Base-by-base conservation (phyloP, 1,140 invertebrate species). In the Eumeta japonica region DNA sequence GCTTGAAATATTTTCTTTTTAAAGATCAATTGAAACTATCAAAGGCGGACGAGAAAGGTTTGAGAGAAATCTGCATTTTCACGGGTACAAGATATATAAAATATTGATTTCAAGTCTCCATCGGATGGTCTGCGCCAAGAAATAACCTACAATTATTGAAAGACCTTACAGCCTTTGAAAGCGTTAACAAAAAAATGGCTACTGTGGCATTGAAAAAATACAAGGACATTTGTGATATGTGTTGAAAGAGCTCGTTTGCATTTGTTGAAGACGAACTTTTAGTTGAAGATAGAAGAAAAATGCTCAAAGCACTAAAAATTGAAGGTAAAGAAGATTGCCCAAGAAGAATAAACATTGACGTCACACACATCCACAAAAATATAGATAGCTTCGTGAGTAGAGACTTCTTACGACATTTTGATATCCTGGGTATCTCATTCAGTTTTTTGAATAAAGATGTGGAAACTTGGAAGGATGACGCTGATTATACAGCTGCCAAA, bases 1-100 rank as follows among this genome's bases (percentile, higher is more conserved):
- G 28, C 11, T 48, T 72, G 11, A 73, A 73, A 52, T n/a, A 50
- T 71, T 15, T 70, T 41, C 24, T 20, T 64, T 28, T 60, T 70
- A 39, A 27, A 41, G 35, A 50, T n/a, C 36, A 56, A 37, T 64
- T 65, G 38, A 35, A 40, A 11, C 32, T 64, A 15, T 46, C 43
- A 16, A 35, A 41, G 30, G 37, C 34, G 37, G 55, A 70, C 44
- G 27, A 46, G 28, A 49, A 48, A 11, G 46, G 28, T 4, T 20
- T 64, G 20, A 38, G 18, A 17, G 50, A 54, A 34, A 46, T 63
- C 15, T 56, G 42, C 35, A 29, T 52, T 28, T 67, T 63, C 39
- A 20, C 52, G 28, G 39, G 48, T 9, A 41, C 37, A 28, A 41
- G 52, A 12, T 62, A 61, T 36, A 28, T 53, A 10, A 37, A 46